A percentile compares a stretch with the other conserved stretches of the same genome.
phyloP scores from a whole-genome alignment of 2,797 vertebrate species.

The Psittacula derbiana region DNA sequence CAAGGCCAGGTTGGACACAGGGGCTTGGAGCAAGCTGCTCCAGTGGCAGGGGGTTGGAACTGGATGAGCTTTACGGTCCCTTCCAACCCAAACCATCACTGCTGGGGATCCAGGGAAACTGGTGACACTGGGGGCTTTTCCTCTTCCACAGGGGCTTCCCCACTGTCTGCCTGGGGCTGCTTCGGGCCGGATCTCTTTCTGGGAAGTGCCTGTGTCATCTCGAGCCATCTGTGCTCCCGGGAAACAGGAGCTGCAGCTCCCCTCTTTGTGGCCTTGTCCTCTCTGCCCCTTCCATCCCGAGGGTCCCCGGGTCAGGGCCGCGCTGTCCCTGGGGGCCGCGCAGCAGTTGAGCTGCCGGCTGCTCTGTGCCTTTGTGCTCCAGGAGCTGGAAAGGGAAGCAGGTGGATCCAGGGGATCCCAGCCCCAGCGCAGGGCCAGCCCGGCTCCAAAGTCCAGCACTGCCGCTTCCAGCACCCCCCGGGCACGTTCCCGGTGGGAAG shows the following conservation, averaged over 20 bases:
- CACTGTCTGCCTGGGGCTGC: fast-evolving
- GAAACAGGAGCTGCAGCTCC: background rate
- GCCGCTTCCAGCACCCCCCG: background rate
- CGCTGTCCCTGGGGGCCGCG: background rate
- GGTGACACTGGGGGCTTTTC: background rate
- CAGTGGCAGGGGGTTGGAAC: background rate
- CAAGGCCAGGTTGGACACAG: background rate
- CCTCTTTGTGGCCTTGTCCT: background rate
- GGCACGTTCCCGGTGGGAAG: background rate
- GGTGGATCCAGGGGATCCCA: background rate
- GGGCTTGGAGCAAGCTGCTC: background rate
- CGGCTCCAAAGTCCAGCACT: background rate
- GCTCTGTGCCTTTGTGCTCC: conserved; percentile 2
- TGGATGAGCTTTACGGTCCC: background rate
- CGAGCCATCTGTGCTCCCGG: conserved; percentile 14
- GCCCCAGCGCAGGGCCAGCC: background rate
- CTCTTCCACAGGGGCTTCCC: background rate
- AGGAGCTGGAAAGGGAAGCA: background rate
- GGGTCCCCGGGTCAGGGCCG: background rate
- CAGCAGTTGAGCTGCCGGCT: background rate
- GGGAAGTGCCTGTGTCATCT: background rate
- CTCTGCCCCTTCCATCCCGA: background rate
- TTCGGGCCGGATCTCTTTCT: background rate
- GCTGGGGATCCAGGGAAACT: background rate
- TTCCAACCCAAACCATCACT: background rate